Evolutionary conservation across 2,797 vertebrate species (phyloP).

Genomic region (Aphelocoma californica): DNA sequence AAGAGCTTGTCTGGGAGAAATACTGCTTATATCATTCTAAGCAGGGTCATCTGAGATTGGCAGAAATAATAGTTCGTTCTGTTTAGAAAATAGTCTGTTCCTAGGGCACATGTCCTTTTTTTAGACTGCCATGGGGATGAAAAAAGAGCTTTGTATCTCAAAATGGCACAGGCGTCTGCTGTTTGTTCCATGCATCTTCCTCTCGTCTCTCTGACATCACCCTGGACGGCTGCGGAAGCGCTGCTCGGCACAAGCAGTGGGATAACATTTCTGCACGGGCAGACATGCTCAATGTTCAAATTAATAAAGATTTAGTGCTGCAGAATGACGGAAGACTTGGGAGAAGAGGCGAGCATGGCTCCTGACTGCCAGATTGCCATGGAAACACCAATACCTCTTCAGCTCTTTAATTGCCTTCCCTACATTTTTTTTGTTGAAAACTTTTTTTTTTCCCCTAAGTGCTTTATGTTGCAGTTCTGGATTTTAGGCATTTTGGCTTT

Average conservation of each 20-base stretch:
- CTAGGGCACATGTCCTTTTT: conserved; percentile 65
- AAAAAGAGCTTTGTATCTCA: conserved; percentile 62
- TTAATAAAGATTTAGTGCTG: conserved; percentile 52
- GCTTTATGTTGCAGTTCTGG: not conserved
- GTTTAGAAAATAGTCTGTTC: conserved; percentile 64
- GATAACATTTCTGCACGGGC: not conserved
- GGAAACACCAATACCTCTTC: conserved; percentile 48
- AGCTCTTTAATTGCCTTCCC: conserved; percentile 47
- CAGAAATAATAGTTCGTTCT: conserved; percentile 40
- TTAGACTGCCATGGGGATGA: conserved; percentile 38
- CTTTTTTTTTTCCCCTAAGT: not conserved
- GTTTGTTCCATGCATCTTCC: conserved; percentile 2
- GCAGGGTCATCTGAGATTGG: conserved; percentile 14
- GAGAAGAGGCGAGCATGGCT: conserved; percentile 3
- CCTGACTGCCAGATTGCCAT: conserved; percentile 30
- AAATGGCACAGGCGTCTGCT: conserved; percentile 18
- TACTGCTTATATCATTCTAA: not conserved
- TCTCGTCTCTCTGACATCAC: not conserved
- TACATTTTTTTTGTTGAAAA: conserved; percentile 13
- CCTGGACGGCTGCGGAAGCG: not conserved
- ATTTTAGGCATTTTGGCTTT: not conserved
- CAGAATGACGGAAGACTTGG: not conserved
- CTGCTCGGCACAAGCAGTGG: not conserved
- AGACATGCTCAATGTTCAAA: not conserved
- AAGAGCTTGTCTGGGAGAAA: not conserved